A percentile compares a stretch with the other conserved stretches of the same genome.
Conservation (phyloP, 2,113 vertebrate genomes). For the Panthera tigris region DNA sequence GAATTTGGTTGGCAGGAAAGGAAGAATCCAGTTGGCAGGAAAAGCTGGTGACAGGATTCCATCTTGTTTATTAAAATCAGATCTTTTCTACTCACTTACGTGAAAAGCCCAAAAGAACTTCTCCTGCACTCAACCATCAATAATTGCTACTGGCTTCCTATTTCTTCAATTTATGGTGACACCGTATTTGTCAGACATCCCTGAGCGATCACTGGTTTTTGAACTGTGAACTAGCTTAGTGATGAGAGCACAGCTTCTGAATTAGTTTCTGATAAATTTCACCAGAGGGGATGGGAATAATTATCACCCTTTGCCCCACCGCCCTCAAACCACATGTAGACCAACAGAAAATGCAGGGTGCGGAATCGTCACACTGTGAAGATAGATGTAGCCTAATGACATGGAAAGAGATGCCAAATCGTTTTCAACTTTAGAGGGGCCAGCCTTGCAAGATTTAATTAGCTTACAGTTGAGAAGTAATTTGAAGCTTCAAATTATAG, state of each 20-base stretch:
- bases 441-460: slow-evolving; percentile 56
- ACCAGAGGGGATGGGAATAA: background rate
- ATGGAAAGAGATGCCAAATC: slow-evolving; percentile 28
- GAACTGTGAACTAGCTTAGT: background rate
- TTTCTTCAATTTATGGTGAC: background rate
- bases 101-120: slow-evolving; percentile 18
- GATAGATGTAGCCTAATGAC: background rate
- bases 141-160: background rate
- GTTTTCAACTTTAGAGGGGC: slow-evolving; percentile 38
- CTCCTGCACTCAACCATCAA: background rate
- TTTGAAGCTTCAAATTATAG: slow-evolving; percentile 63
- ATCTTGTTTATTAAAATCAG: background rate
- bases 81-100: background rate
- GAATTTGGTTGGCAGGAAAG: background rate
- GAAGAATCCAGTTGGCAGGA: background rate
- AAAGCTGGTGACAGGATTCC: background rate
- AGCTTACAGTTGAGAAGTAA: slow-evolving; percentile 61
- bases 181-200: slow-evolving; percentile 22
- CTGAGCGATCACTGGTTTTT: background rate
- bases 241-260: background rate
- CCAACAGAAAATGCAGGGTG: background rate
- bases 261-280: slow-evolving; percentile 36
- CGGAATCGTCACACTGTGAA: background rate
- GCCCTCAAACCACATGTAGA: background rate
- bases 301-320: background rate